Base-by-base conservation (phyloP, 2,888 invertebrate genomes). In the Drosophila nr. perissopoda region DNA sequence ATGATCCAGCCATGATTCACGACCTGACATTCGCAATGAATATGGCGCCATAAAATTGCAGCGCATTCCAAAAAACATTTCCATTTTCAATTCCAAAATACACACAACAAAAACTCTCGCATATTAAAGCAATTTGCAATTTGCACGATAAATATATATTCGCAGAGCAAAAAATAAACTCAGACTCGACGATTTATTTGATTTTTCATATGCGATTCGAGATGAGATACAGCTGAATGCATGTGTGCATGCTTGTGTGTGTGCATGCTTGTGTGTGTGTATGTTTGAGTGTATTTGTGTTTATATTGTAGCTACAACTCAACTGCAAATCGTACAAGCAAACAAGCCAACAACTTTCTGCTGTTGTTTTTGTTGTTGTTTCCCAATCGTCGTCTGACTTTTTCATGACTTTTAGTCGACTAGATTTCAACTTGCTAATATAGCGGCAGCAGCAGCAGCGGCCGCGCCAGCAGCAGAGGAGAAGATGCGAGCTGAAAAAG, bases 321-420 rank as follows among this genome's bases (percentile, higher is more conserved):
- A 77, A 76, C 83, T 78, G 87, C 81, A 87, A 89, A 85, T 85
- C 85, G 85, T 77, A 82, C 82, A 87, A 89, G 82, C 76, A 87
- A 82, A 83, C 74, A 77, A 71, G 69, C 61, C 67, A 73, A 71
- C 65, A 71, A 67, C 68, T 73, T 73, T 67, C 60, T 40, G 69
- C 63, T 40, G 56, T 63, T 61, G 78, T 48, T 76, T 31, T 52
- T 68, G 64, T 60, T 76, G 60, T 60, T 45, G 76, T 25, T 70
- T 59, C 40, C 77, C 60, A 73, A 73, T 59, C 51, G 76, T 38
- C 51, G 69, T 79, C 70, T 65, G 77, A 75, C 61, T 70, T 76
- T 71, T 75, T 68, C 68, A 74, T 74, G 74, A 60, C 69, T 68
- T 73, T 73, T 66, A 66, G 74, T 69, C 67, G 70, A 79, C 70